Conservation (phyloP, 2,797 vertebrate species). For the Cynopterus sphinx region DNA sequence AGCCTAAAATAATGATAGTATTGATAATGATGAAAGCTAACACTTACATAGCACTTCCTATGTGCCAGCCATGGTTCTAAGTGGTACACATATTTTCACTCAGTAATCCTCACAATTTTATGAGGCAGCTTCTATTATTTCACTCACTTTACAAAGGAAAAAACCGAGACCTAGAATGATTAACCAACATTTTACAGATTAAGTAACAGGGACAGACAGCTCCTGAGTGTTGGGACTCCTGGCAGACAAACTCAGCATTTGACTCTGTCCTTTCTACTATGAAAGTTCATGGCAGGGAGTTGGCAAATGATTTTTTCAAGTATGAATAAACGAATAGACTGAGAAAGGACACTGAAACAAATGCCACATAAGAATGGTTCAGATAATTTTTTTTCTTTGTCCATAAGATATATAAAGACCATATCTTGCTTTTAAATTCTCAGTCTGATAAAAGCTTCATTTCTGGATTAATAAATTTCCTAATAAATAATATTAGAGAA, state of each 20-base stretch:
- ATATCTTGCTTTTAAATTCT: constrained; percentile 5
- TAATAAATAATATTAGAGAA: constrained; percentile 21
- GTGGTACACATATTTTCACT: background rate
- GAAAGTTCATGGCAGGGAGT: background rate
- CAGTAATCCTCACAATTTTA: background rate
- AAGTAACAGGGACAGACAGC: background rate
- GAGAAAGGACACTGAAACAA: background rate
- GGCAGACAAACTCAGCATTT: background rate
- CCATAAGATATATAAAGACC: background rate
- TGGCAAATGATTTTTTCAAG: background rate
- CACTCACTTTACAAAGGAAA: background rate
- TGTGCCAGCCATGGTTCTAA: background rate
- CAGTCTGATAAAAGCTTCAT: background rate
- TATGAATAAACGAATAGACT: background rate
- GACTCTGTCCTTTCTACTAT: background rate
- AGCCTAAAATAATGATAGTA: background rate
- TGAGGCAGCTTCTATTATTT: background rate
- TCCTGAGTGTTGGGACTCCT: background rate
- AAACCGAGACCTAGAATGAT: background rate
- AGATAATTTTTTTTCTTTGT: background rate
- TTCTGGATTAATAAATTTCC: constrained; percentile 6
- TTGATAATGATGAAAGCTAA: background rate
- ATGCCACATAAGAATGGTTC: background rate
- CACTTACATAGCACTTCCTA: background rate
- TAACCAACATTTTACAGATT: background rate